phyloP scores from a whole-genome alignment of 2,797 vertebrate genomes.

The Enteromius afrohamiltoni region DNA sequence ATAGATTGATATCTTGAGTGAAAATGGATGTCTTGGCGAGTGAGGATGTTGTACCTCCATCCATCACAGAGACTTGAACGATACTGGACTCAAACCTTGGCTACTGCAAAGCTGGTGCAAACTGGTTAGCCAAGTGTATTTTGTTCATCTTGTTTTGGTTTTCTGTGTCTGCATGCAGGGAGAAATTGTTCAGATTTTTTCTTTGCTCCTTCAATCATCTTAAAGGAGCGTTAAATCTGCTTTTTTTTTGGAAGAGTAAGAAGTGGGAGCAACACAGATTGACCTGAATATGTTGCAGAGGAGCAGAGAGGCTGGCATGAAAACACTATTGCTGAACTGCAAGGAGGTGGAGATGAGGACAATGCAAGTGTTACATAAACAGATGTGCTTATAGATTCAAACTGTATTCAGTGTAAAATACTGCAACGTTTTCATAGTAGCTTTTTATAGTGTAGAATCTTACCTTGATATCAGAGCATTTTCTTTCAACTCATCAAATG shows the following conservation, averaged over 20 bases:
- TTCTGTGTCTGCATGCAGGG: not conserved
- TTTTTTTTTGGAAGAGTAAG: constrained; percentile 43
- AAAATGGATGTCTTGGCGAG: constrained; percentile 37
- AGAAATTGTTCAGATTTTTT: constrained; percentile 18
- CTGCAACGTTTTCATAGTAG: not conserved
- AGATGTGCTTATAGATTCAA: constrained; percentile 4
- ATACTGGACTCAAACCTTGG: constrained; percentile 1
- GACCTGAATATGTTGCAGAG: constrained; percentile 40
- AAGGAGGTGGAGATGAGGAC: constrained; percentile 15
- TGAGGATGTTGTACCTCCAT: constrained; percentile 44
- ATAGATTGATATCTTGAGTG: constrained; percentile 46
- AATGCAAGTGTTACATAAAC: not conserved
- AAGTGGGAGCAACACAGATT: constrained; percentile 34
- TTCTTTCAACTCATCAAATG: not conserved
- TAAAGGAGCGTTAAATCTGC: constrained; percentile 43
- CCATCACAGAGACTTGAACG: constrained; percentile 33
- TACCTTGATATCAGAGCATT: not conserved
- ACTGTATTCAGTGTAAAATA: constrained; percentile 24
- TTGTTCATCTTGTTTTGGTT: not conserved
- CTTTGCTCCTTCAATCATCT: constrained; percentile 32
- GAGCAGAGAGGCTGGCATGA: constrained; percentile 22
- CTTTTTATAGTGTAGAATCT: not conserved
- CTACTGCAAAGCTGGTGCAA: constrained; percentile 9
- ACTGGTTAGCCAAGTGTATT: constrained; percentile 24
- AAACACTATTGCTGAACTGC: constrained; percentile 13